A percentile compares a stretch with the other conserved stretches of the same genome.
phyloP scores from a whole-genome alignment of 2,797 vertebrate species.

The Galaxias olidus region DNA sequence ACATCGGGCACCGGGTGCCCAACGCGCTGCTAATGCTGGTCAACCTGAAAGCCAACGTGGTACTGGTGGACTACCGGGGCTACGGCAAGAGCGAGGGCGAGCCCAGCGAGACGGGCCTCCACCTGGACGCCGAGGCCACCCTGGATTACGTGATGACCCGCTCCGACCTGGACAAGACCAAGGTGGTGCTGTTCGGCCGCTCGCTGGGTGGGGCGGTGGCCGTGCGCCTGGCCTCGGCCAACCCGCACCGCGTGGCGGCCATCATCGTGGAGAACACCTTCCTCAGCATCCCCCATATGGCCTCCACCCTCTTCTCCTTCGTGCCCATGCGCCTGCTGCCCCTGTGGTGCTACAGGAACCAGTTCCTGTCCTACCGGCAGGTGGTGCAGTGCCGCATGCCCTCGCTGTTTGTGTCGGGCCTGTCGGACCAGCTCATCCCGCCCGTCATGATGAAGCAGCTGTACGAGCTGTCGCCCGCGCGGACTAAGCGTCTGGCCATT shows the following conservation, averaged over 20 bases:
- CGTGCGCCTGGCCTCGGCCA: slow-evolving; percentile 90
- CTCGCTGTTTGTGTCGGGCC: slow-evolving; percentile 95
- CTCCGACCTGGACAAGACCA: slow-evolving; percentile 95
- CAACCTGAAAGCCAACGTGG: slow-evolving; percentile 94
- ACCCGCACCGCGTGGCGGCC: slow-evolving; percentile 93
- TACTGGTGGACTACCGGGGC: slow-evolving; percentile 95
- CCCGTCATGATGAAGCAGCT: slow-evolving; percentile 99
- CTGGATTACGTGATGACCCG: slow-evolving; percentile 96
- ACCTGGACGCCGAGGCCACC: slow-evolving; percentile 92
- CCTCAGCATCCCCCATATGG: slow-evolving; percentile 98
- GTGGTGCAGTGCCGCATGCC: slow-evolving; percentile 95
- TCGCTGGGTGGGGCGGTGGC: slow-evolving; percentile 96
- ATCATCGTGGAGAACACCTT: slow-evolving; percentile 98
- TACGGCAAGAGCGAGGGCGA: slow-evolving; percentile 98
- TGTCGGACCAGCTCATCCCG: slow-evolving; percentile 97
- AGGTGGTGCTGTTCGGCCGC: slow-evolving; percentile 95
- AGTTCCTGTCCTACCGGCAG: slow-evolving; percentile 95
- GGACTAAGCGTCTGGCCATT: slow-evolving; percentile 97
- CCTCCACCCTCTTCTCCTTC: slow-evolving; percentile 95
- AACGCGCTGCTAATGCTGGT: slow-evolving; percentile 97
- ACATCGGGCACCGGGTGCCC: slow-evolving; percentile 94
- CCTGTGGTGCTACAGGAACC: slow-evolving; percentile 98
- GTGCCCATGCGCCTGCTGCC: slow-evolving; percentile 94
- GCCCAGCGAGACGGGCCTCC: slow-evolving; percentile 92
- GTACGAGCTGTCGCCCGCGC: slow-evolving; percentile 93